These are phyloP conservation scores for Carterocephalus palaemon DNA, from an alignment of 2,888 invertebrate species.

Conservation along the genomic window DNA sequence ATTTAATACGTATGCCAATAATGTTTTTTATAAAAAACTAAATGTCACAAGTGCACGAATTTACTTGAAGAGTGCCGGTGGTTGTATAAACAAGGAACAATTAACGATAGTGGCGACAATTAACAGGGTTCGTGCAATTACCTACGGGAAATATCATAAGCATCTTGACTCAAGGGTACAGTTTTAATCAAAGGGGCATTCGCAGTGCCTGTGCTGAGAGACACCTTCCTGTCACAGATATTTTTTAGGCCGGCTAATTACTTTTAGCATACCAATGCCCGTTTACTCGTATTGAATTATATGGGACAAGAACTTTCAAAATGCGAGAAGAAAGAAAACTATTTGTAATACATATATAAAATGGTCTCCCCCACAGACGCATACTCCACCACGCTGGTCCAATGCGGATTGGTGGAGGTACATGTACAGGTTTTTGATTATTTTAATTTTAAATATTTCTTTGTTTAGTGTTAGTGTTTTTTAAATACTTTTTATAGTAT, in stretches of 20 bases:
- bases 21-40: slow-evolving; percentile 17
- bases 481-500: no score
- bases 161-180: slow-evolving; percentile 53
- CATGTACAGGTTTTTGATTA: no score
- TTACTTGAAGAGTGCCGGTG: slow-evolving; percentile 19
- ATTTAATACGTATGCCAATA: slow-evolving; percentile 24
- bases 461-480: no score
- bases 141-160: slow-evolving; percentile 71
- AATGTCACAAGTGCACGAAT: slow-evolving; percentile 21
- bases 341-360: no score
- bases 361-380: no score
- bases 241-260: slow-evolving; percentile 34
- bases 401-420: no score
- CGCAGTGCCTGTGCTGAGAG: slow-evolving; percentile 44
- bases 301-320: no score
- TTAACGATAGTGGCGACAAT: slow-evolving; percentile 47
- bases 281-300: slow-evolving; percentile 3
- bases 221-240: slow-evolving; percentile 54
- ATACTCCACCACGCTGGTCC: no score
- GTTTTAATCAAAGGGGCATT: slow-evolving; percentile 43
- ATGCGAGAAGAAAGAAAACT: no score
- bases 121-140: slow-evolving; percentile 54
- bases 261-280: no score
- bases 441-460: no score
- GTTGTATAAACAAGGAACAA: slow-evolving; percentile 33